Conservation (phyloP, 2,888 invertebrate species). For the Furcula furcula region DNA sequence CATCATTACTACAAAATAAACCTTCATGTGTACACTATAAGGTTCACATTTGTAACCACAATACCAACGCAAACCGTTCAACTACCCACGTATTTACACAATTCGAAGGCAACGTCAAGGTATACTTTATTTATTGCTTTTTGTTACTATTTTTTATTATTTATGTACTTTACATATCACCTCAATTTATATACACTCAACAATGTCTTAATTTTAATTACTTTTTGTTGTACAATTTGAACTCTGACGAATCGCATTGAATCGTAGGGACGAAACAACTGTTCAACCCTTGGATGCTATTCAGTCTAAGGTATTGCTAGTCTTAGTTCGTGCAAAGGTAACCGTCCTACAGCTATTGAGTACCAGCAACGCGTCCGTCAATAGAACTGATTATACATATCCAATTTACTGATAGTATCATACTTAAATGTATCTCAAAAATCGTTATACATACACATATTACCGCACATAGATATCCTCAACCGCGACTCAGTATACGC, state of each 20-base stretch:
- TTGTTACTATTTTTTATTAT: slow-evolving; percentile 66
- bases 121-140: slow-evolving; percentile 82
- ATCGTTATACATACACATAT: slow-evolving; percentile 32
- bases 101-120: slow-evolving; percentile 79
- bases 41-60: slow-evolving; percentile 45
- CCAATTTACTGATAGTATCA: not conserved
- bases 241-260: slow-evolving; percentile 45
- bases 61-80: slow-evolving; percentile 55
- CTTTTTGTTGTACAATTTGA: slow-evolving; percentile 57
- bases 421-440: slow-evolving; percentile 23
- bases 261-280: slow-evolving; percentile 40
- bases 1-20: slow-evolving; percentile 74
- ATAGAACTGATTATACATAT: not conserved
- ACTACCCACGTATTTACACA: slow-evolving; percentile 66
- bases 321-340: slow-evolving; percentile 26
- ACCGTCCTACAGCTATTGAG: slow-evolving; percentile 28
- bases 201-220: slow-evolving; percentile 35
- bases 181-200: slow-evolving; percentile 67
- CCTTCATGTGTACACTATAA: slow-evolving; percentile 53
- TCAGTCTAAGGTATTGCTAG: slow-evolving; percentile 54
- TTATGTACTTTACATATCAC: slow-evolving; percentile 78
- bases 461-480: slow-evolving; percentile 24
- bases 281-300: slow-evolving; percentile 49
- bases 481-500: slow-evolving; percentile 49
- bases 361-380: slow-evolving; percentile 7